Evolutionary conservation across 2,888 invertebrate genomes (phyloP), one percentile per base, ranked within the genome.

Genomic region (Osedax fenrisi): DNA sequence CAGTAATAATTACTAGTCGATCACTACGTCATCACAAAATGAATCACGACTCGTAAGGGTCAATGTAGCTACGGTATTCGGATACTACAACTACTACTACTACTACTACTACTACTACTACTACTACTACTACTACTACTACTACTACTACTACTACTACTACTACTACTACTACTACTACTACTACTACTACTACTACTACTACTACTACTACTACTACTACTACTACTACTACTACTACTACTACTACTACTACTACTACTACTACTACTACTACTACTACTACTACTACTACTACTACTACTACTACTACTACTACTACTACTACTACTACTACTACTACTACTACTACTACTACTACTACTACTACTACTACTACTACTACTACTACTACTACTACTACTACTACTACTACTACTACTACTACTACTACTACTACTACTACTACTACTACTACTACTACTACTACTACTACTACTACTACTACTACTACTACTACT

Each of bases 101-200:
- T 66, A 1, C 66, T 66, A 1, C 66, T 66, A 1, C 66, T 66
- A 22, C 66, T 66, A 66, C 66, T 1, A 66, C 66, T 66, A 66
- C 66, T 66, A 1, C 66, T 66, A 66, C 66, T 66, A 1, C 66
- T 22, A 66, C 66, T 66, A 1, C 66, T 66, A 66, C 66, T 66
- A 66, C 1, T 66, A 66, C 1, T 66, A 66, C 66, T 66, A 66
- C 66, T 66, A 1, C 66, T 66, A 66, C 66, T 66, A 0, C 66
- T 66, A 66, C 66, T 66, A 66, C 66, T 66, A 1, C 66, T 66
- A 66, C 66, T 66, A n/a, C 66, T 66, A 66, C 66, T 66, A 66
- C 66, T 66, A 1, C 66, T 66, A 66, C 66, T 66, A 1, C 66
- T 66, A 66, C 66, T 66, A 66, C 66, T 66, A 66, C 66, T 66